Conservation (phyloP, 2,888 invertebrate species). For the Drosophila borborema region DNA sequence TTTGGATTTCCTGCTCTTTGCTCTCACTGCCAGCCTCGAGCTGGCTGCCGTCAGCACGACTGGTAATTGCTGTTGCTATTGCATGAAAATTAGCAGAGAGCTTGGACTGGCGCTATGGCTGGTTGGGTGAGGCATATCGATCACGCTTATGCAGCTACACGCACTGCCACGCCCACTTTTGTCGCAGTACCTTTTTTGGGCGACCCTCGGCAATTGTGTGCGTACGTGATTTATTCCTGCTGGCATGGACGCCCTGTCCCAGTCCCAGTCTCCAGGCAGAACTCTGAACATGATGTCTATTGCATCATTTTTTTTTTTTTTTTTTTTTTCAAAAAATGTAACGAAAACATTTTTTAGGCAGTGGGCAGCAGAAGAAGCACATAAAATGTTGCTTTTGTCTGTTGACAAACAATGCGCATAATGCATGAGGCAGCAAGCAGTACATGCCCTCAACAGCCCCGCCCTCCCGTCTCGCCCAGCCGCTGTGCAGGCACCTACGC, state of each 20-base stretch:
- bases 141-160: conserved; percentile 66
- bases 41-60: conserved; percentile 1
- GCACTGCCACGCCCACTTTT: conserved; percentile 34
- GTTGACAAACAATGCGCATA: conserved; percentile 78
- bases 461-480: background rate
- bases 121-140: conserved; percentile 48
- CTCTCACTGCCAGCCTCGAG: background rate
- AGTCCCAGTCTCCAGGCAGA: background rate
- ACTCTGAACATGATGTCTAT: conserved; percentile 40
- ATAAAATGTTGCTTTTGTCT: conserved; percentile 78
- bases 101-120: background rate
- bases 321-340: conserved; percentile 35
- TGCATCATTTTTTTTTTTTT: conserved; percentile 8
- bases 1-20: conserved; percentile 6
- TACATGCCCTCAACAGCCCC: background rate
- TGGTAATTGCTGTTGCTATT: conserved; percentile 59
- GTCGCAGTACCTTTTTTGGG: background rate
- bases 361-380: conserved; percentile 31
- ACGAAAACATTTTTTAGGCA: conserved; percentile 56
- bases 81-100: conserved; percentile 30
- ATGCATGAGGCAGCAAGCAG: conserved; percentile 61
- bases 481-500: conserved; percentile 3
- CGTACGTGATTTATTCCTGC: conserved; percentile 56
- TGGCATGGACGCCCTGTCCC: background rate
- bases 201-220: conserved; percentile 8